Conservation (phyloP, 2,888 invertebrate species). For the Drosophila meridiana region DNA sequence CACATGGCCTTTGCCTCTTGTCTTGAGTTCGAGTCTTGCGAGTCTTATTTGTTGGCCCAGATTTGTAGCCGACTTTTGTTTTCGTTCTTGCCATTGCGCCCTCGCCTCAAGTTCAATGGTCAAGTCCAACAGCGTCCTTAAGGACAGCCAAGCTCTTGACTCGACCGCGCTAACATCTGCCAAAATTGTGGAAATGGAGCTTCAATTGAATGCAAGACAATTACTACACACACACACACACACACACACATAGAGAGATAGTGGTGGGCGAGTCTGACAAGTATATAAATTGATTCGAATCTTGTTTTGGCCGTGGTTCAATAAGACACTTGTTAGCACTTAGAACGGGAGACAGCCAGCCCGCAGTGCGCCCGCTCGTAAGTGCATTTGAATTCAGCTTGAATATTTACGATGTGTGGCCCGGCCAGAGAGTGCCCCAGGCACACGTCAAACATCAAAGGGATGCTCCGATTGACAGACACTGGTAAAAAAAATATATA, state of each 20-base stretch:
- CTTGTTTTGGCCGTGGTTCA: slow-evolving; percentile 55
- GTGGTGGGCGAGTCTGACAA: slow-evolving; percentile 5
- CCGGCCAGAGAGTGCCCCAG: slow-evolving; percentile 57
- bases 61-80: slow-evolving; percentile 51
- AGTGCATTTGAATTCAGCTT: slow-evolving; percentile 73
- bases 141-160: slow-evolving; percentile 4
- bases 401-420: slow-evolving; percentile 70
- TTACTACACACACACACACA: slow-evolving; percentile 13
- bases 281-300: slow-evolving; percentile 64
- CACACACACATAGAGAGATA: not conserved
- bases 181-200: slow-evolving; percentile 27
- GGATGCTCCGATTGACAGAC: slow-evolving; percentile 13
- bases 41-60: slow-evolving; percentile 47
- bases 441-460: slow-evolving; percentile 40
- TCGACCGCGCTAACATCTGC: slow-evolving; percentile 7
- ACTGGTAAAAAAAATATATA: slow-evolving; percentile 7
- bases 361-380: slow-evolving; percentile 13
- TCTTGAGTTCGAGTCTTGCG: slow-evolving; percentile 50
- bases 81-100: slow-evolving; percentile 16
- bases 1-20: slow-evolving; percentile 50
- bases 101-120: slow-evolving; percentile 66
- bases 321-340: slow-evolving; percentile 72
- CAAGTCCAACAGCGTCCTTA: slow-evolving; percentile 42
- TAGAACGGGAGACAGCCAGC: slow-evolving; percentile 30
- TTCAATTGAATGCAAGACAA: slow-evolving; percentile 39